Evolutionary conservation across 1,140 invertebrate genomes (phyloP).

Genomic region (Atta texana): DNA sequence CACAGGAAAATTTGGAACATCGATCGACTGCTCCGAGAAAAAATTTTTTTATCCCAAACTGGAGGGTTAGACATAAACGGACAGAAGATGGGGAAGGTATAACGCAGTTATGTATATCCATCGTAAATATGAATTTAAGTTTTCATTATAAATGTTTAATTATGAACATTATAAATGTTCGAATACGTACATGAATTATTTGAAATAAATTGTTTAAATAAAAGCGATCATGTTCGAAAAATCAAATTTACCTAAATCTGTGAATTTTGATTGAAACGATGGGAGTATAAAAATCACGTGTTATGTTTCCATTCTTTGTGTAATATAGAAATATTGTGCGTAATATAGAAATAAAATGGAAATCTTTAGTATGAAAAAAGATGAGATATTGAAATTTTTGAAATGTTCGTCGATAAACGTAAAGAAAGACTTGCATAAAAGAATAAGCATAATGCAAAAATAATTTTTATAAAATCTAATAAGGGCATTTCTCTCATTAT

Average conservation of each 20-base stretch:
- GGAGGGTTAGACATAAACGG: slow-evolving; percentile 66
- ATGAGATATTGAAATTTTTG: neutral
- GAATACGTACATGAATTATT: neutral
- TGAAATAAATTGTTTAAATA: neutral
- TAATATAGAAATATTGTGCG: neutral
- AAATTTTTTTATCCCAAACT: slow-evolving; percentile 71
- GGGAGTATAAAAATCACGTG: neutral
- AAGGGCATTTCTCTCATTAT: too few species aligned
- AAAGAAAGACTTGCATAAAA: neutral
- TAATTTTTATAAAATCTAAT: neutral
- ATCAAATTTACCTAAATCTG: neutral
- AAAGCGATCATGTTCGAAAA: neutral
- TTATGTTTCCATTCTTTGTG: neutral
- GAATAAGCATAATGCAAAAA: neutral
- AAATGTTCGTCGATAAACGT: neutral
- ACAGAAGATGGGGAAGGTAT: slow-evolving; percentile 57
- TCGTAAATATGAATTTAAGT: neutral
- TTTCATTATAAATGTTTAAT: neutral
- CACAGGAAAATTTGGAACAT: slow-evolving; percentile 68
- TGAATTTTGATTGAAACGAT: neutral
- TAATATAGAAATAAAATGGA: neutral
- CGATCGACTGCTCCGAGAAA: slow-evolving; percentile 46
- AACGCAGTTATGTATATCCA: neutral
- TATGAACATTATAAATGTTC: neutral
- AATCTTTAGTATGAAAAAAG: neutral